Conservation (phyloP, 2,797 vertebrate genomes). For the Lagorchestes hirsutus region DNA sequence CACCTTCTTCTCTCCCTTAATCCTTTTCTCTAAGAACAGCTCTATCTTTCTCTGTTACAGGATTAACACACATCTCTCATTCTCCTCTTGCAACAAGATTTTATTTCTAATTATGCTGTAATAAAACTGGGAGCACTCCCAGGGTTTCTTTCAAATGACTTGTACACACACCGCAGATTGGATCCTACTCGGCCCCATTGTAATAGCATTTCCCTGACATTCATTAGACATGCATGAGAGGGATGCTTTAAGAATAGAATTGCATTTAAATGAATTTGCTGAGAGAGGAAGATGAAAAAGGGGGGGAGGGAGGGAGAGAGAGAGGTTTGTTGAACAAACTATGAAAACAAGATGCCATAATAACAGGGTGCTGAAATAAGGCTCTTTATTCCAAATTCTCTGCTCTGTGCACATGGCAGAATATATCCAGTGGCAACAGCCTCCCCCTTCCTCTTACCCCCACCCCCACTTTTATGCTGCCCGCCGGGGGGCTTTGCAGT, state of each 20-base stretch:
- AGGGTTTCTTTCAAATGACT: constrained; percentile 89
- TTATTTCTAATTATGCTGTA: constrained; percentile 90
- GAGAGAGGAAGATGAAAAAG: constrained; percentile 83
- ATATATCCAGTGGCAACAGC: constrained; percentile 61
- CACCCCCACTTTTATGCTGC: constrained; percentile 45
- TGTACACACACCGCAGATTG: constrained; percentile 86
- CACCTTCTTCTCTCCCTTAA: constrained; percentile 65
- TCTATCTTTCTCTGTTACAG: constrained; percentile 81
- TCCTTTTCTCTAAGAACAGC: constrained; percentile 77
- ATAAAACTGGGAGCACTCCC: constrained; percentile 88
- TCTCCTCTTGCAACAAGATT: constrained; percentile 88
- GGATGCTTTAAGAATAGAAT: constrained; percentile 88
- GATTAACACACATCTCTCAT: constrained; percentile 87
- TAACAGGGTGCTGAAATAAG: constrained; percentile 76
- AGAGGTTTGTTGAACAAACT: constrained; percentile 82
- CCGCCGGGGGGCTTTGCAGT: constrained; percentile 27
- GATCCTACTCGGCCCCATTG: constrained; percentile 84
- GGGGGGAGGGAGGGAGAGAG: constrained; percentile 55
- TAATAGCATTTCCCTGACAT: constrained; percentile 85
- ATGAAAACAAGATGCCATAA: constrained; percentile 75
- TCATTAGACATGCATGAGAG: constrained; percentile 91
- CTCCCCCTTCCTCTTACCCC: constrained; percentile 32
- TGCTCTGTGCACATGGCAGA: constrained; percentile 57
- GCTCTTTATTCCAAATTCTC: constrained; percentile 58
- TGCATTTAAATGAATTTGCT: constrained; percentile 90